Evolutionary conservation across 2,888 invertebrate genomes (phyloP), one percentile per base, ranked within the genome.

Genomic region (Macrosoma leucophasiata): DNA sequence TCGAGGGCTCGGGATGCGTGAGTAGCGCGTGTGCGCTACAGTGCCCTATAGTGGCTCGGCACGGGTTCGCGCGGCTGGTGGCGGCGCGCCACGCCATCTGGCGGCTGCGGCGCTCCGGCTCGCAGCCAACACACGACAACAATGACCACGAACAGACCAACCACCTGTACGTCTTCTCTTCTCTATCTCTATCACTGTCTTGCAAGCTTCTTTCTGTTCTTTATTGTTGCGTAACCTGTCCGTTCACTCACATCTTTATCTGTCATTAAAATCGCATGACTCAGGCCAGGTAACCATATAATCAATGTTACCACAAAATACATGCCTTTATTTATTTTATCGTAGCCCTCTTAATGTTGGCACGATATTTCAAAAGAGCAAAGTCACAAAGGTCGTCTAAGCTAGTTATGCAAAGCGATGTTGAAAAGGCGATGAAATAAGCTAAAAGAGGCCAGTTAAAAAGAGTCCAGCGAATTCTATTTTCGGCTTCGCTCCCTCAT

Each of bases 1-100:
- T 37, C 44, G 46, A 30, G 44, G 60, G 37, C 36, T 44, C 52
- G 29, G 50, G 44, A 75, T 71, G 74, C 72, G 76, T 76, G 72
- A 51, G 50, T 73, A 75, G 77, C 70, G 77, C 70, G n/a, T n/a
- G n/a, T n/a, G n/a, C n/a, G n/a, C n/a, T n/a, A n/a, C n/a, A n/a
- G n/a, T n/a, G 62, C 62, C 52, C 67, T 64, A 82, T 62, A 58
- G 88, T 89, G 89, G 89, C 89, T 85, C 88, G 88, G 57, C 88
- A 89, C 88, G 87, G 88, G 56, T 86, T 89, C 76, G 89, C 88
- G 73, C 87, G 89, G 77, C 87, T 89, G 69, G 89, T 89, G 86
- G 89, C 89, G 75, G 89, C 89, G 57, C 88, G 89, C 77, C 88
- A 88, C 85, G 89, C 89, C 86, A 87, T 89, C 86, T 89, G 89